phyloP scores from a whole-genome alignment of 2,797 vertebrate genomes.

The Coregonus sp. region DNA sequence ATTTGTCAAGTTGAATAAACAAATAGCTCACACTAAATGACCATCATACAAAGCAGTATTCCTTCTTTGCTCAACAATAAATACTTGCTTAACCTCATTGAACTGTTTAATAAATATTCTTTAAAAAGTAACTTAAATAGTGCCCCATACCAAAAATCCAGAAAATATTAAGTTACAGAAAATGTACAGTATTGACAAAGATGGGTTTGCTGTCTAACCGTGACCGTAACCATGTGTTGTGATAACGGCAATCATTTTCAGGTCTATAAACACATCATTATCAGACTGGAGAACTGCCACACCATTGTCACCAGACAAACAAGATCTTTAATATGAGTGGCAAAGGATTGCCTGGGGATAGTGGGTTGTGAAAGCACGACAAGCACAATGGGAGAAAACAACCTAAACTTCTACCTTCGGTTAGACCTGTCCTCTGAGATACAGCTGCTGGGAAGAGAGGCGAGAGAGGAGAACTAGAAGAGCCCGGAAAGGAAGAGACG shows the following conservation, averaged over 20 bases:
- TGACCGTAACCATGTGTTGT: slow-evolving; percentile 52
- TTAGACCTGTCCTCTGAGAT: slow-evolving; percentile 26
- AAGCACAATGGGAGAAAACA: slow-evolving; percentile 19
- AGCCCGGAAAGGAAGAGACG: slow-evolving; percentile 6
- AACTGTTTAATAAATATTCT: not conserved
- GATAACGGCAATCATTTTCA: slow-evolving; percentile 62
- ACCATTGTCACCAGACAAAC: slow-evolving; percentile 33
- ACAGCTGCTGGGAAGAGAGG: slow-evolving; percentile 20
- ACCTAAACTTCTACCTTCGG: slow-evolving; percentile 38
- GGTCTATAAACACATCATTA: slow-evolving; percentile 61
- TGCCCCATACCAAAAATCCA: not conserved
- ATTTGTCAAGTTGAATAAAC: not conserved
- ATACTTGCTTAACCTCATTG: not conserved
- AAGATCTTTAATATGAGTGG: slow-evolving; percentile 18
- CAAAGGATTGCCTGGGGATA: slow-evolving; percentile 33
- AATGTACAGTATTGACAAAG: slow-evolving; percentile 57
- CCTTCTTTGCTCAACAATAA: not conserved
- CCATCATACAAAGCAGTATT: not conserved
- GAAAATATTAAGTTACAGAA: no score
- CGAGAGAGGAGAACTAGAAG: not conserved
- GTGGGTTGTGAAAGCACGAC: slow-evolving; percentile 18
- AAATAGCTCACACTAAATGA: not conserved
- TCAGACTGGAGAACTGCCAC: slow-evolving; percentile 39
- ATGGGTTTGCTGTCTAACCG: slow-evolving; percentile 47
- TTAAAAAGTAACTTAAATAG: not conserved